Evolutionary conservation across 2,797 vertebrate species (phyloP), one percentile per base, ranked within the genome.

Genomic region (Setipinna tenuifilis): DNA sequence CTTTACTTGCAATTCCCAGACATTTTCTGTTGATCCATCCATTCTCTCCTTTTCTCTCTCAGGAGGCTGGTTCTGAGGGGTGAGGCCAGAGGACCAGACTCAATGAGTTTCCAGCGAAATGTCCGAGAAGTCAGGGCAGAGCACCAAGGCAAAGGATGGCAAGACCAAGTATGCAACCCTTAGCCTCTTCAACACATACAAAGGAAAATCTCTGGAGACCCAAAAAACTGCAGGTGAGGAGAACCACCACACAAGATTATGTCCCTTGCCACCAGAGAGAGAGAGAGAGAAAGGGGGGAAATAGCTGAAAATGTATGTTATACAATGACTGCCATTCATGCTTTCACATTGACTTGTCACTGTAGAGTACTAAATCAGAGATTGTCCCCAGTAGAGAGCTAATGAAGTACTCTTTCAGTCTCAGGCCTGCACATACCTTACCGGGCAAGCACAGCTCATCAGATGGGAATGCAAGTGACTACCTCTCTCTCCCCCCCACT

Each of bases 81-180:
- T 94, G 95, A 95, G 94, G 90, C 94, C 95, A 94, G 94, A 95
- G 97, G 96, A 98, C 95, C 96, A 96, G 98, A 99, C 97, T 99
- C 96, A 93, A 99, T 99, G 98, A 99, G 96, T 98, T 97, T 98
- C 97, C 95, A 98, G 95, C 97, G 98, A 98, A 96, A 99, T 99
- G 98, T 98, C 98, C 91, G 98, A 99, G 97, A 99, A 99, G 98
- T 97, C 98, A 98, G 97, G 98, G 96, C 98, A 99, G 97, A 99
- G 96, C 96, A 98, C 97, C 96, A 99, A 99, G 98, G 97, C 98
- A 97, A 99, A 99, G 97, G 98, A 99, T 97, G 98, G 98, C 95
- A 99, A 99, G 96, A 97, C 97, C 88, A 99, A 99, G 95, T 99
- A 99, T 96, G 98, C 98, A 87, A 99, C 98, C 89, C 98, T 99